Percentiles rank a stretch among this genome's conserved stretches.
Conservation (phyloP, 92 coral and sea anemone genomes). For the Epizoanthus stellaris region DNA sequence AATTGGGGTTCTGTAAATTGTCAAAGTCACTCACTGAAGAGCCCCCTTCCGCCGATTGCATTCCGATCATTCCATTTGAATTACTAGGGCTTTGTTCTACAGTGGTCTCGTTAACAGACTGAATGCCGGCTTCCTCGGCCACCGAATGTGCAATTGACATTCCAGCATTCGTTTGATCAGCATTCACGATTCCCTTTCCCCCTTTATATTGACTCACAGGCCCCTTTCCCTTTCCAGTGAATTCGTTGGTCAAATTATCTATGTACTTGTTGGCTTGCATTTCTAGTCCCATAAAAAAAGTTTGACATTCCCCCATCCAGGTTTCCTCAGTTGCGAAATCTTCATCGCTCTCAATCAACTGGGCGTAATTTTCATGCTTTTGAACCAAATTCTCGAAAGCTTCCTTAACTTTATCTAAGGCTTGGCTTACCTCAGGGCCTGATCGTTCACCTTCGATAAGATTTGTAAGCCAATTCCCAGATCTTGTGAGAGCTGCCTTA, state of each 20-base stretch:
- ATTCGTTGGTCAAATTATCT: conserved; percentile 40
- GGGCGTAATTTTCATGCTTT: conserved; percentile 55
- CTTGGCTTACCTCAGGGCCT: conserved; percentile 56
- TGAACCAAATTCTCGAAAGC: conserved; percentile 50
- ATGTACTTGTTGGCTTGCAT: conserved; percentile 46
- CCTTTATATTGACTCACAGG: conserved; percentile 14
- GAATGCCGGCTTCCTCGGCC: not conserved
- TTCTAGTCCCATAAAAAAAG: conserved; percentile 50
- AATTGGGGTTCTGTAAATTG: too few species aligned
- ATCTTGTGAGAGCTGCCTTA: conserved; percentile 67
- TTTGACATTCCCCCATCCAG: conserved; percentile 68
- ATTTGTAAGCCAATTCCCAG: conserved; percentile 52
- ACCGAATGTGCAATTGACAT: not conserved
- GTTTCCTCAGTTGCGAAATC: conserved; percentile 57
- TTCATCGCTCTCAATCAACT: conserved; percentile 53
- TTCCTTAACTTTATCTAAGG: conserved; percentile 47
- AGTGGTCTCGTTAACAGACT: conserved; percentile 5
- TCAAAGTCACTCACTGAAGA: too few species aligned
- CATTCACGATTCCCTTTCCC: not conserved
- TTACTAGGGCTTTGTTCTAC: conserved; percentile 7
- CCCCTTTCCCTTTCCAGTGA: conserved; percentile 18
- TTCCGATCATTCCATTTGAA: conserved; percentile 42
- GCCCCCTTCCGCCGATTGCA: not conserved
- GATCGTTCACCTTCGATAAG: conserved; percentile 39
- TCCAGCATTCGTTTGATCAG: not conserved